Evolutionary conservation across 2,113 vertebrate genomes (phyloP), one percentile per base, ranked within the genome.

Genomic region (Amphiprion percula): DNA sequence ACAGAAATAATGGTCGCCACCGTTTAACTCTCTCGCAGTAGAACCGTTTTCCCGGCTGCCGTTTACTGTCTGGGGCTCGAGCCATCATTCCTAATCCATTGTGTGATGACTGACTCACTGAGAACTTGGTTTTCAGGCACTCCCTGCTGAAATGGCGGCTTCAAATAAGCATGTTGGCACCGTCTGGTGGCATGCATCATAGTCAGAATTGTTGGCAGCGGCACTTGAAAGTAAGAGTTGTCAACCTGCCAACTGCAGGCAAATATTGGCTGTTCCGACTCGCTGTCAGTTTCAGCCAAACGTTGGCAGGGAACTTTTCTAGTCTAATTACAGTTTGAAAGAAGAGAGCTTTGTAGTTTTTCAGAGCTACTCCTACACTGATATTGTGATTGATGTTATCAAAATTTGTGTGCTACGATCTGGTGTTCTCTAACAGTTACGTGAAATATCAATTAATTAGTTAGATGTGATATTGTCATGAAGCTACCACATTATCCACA

Each of bases 121-220:
- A 73, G 71, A 80, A 76, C 26, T 62, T 78, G 15, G 44, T 68
- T 82, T 74, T 33, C 47, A 54, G 62, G 8, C 19, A 6, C 54
- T 62, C 44, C 21, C 55, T 59, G 71, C 71, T 71, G 50, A 82
- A 73, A 84, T 6, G 14, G 53, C 68, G 0, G n/a, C 66, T 60
- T 68, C 61, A 59, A 10, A 70, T 67, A 33, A 76, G 47, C 56
- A 30, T 14, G 12, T 60, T 80, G 70, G 74, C 80, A 60, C 49
- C 24, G 23, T 64, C 68, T 80, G 69, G 59, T 61, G 46, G 76
- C 24, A 14, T 69, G 61, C 33, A 53, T 72, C 63, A 58, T 23
- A 68, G 80, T 80, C 55, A 16, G n/a, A 62, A 41, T 39, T 68
- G 55, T 59, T 86, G 85, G 86, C 86, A 86, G 75, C 59, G 24